Conservation (phyloP, 64 coral and sea anemone genomes). For the Pachyseris speciosa region DNA sequence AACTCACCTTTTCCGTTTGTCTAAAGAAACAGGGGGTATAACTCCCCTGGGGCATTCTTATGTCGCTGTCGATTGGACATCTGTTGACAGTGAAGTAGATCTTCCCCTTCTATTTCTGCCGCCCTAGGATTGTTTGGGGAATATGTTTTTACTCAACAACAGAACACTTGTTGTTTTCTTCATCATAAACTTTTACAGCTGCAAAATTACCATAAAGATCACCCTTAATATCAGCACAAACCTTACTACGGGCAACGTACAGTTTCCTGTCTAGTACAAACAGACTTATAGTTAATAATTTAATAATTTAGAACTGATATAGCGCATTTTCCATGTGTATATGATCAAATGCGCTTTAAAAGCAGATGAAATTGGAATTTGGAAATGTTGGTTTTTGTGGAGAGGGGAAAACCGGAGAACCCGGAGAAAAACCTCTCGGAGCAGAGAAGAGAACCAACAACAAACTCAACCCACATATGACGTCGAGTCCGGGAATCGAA, state of each 20-base stretch:
- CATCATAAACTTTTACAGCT: constrained; percentile 34
- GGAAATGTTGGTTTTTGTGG: no score
- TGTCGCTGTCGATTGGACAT: constrained; percentile 16
- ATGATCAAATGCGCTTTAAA: no score
- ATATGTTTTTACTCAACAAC: constrained; percentile 34
- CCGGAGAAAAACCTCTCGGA: no score
- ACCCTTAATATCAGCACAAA: accelerated
- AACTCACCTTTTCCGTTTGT: neutral
- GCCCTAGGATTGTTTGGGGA: constrained; percentile 29
- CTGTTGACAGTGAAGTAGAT: constrained; percentile 13
- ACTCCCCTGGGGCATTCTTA: constrained; percentile 31
- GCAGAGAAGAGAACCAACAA: no score
- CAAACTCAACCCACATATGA: no score
- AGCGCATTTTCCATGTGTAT: no score
- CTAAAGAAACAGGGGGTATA: constrained; percentile 38
- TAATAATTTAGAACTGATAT: no score
- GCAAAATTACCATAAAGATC: neutral
- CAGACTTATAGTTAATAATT: no score
- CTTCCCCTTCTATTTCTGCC: neutral
- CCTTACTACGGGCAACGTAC: neutral
- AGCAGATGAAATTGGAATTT: no score
- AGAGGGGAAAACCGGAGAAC: no score
- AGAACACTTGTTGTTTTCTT: neutral
- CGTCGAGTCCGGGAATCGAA: no score
- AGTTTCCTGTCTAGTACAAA: neutral